Evolutionary conservation across 2,888 invertebrate genomes (phyloP).

Genomic region (Drosophila austrosaltans): DNA sequence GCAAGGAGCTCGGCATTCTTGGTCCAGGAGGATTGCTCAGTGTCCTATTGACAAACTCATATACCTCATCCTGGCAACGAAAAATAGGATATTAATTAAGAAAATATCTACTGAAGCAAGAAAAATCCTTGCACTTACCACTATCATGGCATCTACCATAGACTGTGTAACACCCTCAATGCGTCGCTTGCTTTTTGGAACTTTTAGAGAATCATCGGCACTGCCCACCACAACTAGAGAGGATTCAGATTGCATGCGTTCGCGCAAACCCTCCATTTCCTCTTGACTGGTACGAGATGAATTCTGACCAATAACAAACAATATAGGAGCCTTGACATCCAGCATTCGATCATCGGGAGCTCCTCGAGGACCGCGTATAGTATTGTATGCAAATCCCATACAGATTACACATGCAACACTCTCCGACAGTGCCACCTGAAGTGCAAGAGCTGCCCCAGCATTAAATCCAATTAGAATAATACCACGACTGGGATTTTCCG

Average conservation of each 20-base stretch:
- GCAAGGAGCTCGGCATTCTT: constrained; percentile 75
- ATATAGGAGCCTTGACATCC: constrained; percentile 88
- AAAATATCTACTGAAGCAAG: too few species aligned
- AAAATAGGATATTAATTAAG: too few species aligned
- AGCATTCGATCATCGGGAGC: constrained; percentile 90
- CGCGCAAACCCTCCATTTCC: constrained; percentile 90
- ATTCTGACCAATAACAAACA: constrained; percentile 92
- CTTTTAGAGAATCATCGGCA: constrained; percentile 89
- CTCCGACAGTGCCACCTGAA: constrained; percentile 90
- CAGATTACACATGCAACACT: constrained; percentile 89
- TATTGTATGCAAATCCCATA: constrained; percentile 90
- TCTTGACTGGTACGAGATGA: constrained; percentile 88
- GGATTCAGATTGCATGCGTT: constrained; percentile 90
- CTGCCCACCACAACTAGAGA: constrained; percentile 91
- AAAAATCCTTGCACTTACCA: constrained; percentile 83
- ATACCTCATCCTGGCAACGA: constrained; percentile 86
- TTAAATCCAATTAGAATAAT: constrained; percentile 91
- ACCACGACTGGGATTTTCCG: constrained; percentile 87
- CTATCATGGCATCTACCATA: constrained; percentile 90
- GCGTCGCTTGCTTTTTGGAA: constrained; percentile 88
- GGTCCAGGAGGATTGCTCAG: constrained; percentile 86
- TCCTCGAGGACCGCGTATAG: constrained; percentile 89
- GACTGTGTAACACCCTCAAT: constrained; percentile 91
- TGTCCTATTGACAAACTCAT: constrained; percentile 87
- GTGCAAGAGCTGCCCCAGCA: constrained; percentile 89